Conservation (phyloP, 2,888 invertebrate genomes). For the Drosophila falleni region DNA sequence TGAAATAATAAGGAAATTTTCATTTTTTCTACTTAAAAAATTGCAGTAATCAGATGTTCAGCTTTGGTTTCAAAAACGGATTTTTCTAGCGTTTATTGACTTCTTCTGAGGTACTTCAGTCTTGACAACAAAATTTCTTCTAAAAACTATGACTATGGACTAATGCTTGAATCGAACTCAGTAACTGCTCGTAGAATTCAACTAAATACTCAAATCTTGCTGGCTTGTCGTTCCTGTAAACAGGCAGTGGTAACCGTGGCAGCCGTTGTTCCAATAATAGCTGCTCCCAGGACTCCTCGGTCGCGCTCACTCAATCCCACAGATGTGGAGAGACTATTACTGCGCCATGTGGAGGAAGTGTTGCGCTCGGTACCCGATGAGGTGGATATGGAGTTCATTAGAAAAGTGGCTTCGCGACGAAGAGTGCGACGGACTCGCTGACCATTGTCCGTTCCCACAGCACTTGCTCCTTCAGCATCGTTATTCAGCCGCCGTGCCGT, state of each 20-base stretch:
- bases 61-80: conserved; percentile 62
- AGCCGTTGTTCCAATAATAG: conserved; percentile 79
- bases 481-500: conserved; percentile 36
- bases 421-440: conserved; percentile 65
- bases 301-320: conserved; percentile 64
- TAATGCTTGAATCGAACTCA: conserved; percentile 33
- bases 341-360: conserved; percentile 76
- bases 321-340: conserved; percentile 76
- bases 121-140: conserved; percentile 76
- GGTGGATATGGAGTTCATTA: conserved; percentile 80
- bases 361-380: conserved; percentile 82
- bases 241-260: conserved; percentile 77
- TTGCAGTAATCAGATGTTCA: background rate
- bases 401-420: conserved; percentile 78
- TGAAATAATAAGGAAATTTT: background rate
- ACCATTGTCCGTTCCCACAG: conserved; percentile 14
- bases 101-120: conserved; percentile 82
- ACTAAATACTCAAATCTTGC: conserved; percentile 65
- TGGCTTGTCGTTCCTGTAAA: conserved; percentile 56
- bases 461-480: conserved; percentile 38
- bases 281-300: conserved; percentile 69
- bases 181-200: conserved; percentile 50
- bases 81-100: conserved; percentile 78
- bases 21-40: background rate
- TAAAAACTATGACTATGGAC: conserved; percentile 74